phyloP scores from a whole-genome alignment of 2,797 vertebrate species.

The Amblyopsis hoosieri region DNA sequence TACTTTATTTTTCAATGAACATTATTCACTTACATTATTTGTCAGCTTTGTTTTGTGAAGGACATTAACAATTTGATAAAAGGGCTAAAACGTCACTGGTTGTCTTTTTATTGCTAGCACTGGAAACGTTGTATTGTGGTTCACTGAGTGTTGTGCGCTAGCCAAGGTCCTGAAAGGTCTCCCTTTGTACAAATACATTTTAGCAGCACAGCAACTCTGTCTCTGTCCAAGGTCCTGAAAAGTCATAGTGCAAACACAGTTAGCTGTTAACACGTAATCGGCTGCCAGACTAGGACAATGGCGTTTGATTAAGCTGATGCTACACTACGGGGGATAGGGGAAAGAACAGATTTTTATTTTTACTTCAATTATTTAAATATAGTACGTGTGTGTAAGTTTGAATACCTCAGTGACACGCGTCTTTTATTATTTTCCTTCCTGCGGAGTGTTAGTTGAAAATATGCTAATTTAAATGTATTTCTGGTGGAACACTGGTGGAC shows the following conservation, averaged over 20 bases:
- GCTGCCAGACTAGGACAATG: background rate
- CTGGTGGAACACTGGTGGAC: too few relatives aligned
- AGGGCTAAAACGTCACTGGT: too few relatives aligned
- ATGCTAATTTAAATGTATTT: too few relatives aligned
- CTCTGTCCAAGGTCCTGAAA: constrained; percentile 50
- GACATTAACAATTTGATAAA: too few relatives aligned
- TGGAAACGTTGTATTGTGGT: background rate
- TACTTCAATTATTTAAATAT: background rate
- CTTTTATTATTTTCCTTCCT: background rate
- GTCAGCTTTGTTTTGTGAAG: too few relatives aligned
- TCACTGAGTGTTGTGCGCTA: background rate
- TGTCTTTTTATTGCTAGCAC: too few relatives aligned
- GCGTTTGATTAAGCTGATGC: background rate
- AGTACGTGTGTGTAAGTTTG: background rate
- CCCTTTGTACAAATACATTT: background rate
- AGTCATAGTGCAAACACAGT: background rate
- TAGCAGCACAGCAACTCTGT: background rate
- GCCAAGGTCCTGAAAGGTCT: constrained; percentile 43
- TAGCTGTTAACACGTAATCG: background rate
- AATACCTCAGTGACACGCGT: background rate
- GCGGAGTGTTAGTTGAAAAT: too few relatives aligned
- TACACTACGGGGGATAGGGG: background rate
- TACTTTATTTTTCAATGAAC: too few relatives aligned
- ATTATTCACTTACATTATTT: too few relatives aligned
- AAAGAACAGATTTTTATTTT: background rate